Evolutionary conservation across 2,797 vertebrate species (phyloP).

Genomic region (Synanceia verrucosa): DNA sequence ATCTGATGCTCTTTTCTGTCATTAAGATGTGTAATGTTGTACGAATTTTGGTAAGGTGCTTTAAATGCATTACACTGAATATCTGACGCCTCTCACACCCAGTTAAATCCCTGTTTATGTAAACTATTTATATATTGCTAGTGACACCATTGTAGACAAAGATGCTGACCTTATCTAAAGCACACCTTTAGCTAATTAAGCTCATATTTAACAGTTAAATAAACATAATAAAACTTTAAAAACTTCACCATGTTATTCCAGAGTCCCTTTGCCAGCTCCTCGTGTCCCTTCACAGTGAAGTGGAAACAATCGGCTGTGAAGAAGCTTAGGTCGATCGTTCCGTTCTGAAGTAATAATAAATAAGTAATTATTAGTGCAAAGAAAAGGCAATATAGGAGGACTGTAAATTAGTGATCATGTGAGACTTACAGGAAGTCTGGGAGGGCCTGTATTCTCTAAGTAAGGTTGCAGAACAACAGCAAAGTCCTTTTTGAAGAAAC

Average conservation of each 20-base stretch:
- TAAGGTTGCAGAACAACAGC: slow-evolving; percentile 79
- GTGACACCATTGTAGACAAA: background rate
- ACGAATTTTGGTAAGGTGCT: no score
- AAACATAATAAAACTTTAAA: background rate
- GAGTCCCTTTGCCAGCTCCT: slow-evolving; percentile 74
- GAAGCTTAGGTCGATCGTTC: slow-evolving; percentile 65
- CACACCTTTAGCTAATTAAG: background rate
- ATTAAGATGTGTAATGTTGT: no score
- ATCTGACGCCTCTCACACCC: background rate
- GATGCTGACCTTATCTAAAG: background rate
- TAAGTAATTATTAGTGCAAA: background rate
- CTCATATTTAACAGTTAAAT: background rate
- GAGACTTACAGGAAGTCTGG: slow-evolving; percentile 58
- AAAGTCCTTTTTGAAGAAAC: slow-evolving; percentile 77
- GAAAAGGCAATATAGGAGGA: background rate
- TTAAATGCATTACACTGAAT: background rate
- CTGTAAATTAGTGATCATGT: background rate
- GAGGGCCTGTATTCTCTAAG: slow-evolving; percentile 33
- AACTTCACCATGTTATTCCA: slow-evolving; percentile 74
- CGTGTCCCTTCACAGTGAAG: slow-evolving; percentile 75
- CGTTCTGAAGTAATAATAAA: slow-evolving; percentile 49
- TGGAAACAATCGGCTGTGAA: slow-evolving; percentile 78
- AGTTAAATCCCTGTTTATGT: background rate
- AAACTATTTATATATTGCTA: background rate
- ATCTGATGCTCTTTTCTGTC: background rate